phyloP scores from a whole-genome alignment of 2,888 invertebrate genomes.

The Ischnus inquisitorius region DNA sequence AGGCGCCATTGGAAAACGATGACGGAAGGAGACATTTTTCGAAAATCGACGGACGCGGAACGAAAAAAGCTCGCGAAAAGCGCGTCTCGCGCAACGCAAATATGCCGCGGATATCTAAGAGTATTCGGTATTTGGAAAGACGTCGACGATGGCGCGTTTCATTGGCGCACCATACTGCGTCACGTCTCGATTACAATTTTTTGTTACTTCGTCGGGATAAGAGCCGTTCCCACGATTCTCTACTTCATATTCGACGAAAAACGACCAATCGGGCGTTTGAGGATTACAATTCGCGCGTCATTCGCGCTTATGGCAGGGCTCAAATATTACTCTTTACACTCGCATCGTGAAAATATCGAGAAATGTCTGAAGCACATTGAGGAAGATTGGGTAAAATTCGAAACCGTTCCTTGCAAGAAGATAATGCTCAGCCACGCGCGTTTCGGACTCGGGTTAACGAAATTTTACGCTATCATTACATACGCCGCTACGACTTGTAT shows the following conservation, averaged over 20 bases:
- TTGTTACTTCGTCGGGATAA: slow-evolving; percentile 46
- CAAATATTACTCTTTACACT: slow-evolving; percentile 72
- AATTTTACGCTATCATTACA: slow-evolving; percentile 71
- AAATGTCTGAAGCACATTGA: slow-evolving; percentile 72
- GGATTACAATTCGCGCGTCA: slow-evolving; percentile 73
- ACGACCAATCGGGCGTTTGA: background rate
- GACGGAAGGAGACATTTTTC: too few relatives aligned
- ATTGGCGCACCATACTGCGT: background rate
- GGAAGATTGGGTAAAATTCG: slow-evolving; percentile 71
- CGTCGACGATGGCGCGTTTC: background rate
- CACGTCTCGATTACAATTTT: slow-evolving; percentile 48
- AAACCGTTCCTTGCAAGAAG: background rate
- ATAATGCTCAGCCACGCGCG: slow-evolving; percentile 72
- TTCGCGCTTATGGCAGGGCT: slow-evolving; percentile 72
- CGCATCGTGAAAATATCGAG: slow-evolving; percentile 65
- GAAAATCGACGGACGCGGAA: too few relatives aligned
- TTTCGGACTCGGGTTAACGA: slow-evolving; percentile 68
- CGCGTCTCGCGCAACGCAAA: slow-evolving; percentile 48
- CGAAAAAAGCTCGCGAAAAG: slow-evolving; percentile 24
- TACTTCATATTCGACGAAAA: slow-evolving; percentile 20
- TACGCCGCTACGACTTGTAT: slow-evolving; percentile 72
- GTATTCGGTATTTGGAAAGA: slow-evolving; percentile 60
- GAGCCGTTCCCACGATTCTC: slow-evolving; percentile 27
- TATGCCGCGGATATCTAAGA: slow-evolving; percentile 67
- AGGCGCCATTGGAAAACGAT: too few relatives aligned